A percentile compares a stretch with the other conserved stretches of the same genome.
phyloP scores from a whole-genome alignment of 1,140 invertebrate species.

The Calosoma granatense region DNA sequence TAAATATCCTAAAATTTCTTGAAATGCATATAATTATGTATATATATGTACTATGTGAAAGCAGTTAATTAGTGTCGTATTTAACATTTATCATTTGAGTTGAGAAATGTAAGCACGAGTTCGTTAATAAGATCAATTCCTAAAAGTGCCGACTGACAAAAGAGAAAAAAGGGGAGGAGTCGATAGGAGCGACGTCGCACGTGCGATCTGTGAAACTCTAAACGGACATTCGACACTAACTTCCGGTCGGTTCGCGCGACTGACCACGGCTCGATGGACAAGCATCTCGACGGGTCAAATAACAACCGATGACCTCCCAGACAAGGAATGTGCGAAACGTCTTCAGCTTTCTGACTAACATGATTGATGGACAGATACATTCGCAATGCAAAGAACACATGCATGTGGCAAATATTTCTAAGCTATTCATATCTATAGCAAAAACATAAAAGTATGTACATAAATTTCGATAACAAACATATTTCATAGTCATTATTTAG shows the following conservation, averaged over 20 bases:
- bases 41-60: not conserved
- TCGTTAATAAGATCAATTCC: not conserved
- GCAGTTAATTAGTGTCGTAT: not conserved
- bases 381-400: not conserved
- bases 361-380: not conserved
- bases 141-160: not conserved
- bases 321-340: not conserved
- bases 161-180: not conserved
- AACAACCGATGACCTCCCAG: not conserved
- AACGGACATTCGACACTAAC: not conserved
- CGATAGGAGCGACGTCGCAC: not conserved
- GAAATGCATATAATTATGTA: not conserved
- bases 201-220: not conserved
- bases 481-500: no score
- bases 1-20: no score
- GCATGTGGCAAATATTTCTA: no score
- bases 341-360: not conserved
- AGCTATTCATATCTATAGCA: no score
- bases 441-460: no score
- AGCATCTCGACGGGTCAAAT: not conserved
- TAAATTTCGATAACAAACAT: no score
- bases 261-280: not conserved
- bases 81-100: not conserved
- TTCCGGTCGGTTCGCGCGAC: not conserved
- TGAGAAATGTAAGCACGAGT: not conserved